Base-by-base conservation (phyloP, 2,797 vertebrate species). In the Poeciliopsis turneri region DNA sequence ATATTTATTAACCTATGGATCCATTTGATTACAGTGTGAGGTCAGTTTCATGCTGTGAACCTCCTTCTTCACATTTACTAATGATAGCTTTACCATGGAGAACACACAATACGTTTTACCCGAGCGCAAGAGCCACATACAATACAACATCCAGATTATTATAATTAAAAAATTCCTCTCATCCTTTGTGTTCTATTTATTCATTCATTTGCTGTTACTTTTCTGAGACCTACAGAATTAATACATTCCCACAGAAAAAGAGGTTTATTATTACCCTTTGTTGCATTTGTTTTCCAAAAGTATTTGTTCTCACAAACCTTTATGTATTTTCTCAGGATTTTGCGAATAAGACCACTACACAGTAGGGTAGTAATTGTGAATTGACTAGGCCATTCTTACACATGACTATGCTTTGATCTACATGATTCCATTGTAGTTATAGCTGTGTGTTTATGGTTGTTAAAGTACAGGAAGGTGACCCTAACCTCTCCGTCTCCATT, bases 91-190 rank as follows among this genome's bases (percentile, higher is more conserved):
- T 79, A 82, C 73, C 53, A 55, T 76, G 57, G 77, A 92, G 86
- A 15, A 68, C 81, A 88, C 87, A 94, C 91, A 90, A 93, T 93
- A 85, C 87, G 84, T 89, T 90, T 92, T 53, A 88, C 81, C 89
- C 87, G 81, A 92, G 86, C 41, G 79, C 86, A 89, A 86, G 86
- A 86, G 91, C 89, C 91, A 83, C 90, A 90, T 89, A 82, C 92
- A 94, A 93, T 95, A 91, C 90, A 74, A 88, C 92, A 90, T 88
- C 82, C 82, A 89, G 94, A 94, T 93, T 64, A 95, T 91, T 93
- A 92, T 94, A 93, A 95, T 96, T 95, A 94, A 93, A 93, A 92
- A 87, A 95, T 95, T 95, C 92, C 92, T 78, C 85, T 70, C 15
- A 86, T 86, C 75, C 84, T 92, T 90, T 87, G 88, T 91, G 77